Conservation (phyloP, 1,140 invertebrate species). For the Drosophila insularis region DNA sequence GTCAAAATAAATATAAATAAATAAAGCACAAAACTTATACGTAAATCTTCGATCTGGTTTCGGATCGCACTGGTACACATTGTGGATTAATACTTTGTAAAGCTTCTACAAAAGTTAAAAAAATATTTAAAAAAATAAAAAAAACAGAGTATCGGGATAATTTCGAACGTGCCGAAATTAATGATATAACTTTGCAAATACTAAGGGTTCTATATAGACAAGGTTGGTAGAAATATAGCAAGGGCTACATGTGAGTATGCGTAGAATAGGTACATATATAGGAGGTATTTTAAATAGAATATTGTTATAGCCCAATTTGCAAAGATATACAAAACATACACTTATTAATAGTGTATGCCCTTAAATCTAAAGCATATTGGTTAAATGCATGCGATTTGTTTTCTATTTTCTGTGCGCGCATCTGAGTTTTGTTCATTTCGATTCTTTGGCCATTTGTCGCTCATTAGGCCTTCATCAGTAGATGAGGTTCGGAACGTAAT, state of each 20-base stretch:
- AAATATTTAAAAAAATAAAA: background rate
- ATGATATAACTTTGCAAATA: background rate
- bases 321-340: conserved; percentile 10
- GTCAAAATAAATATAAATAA: conserved; percentile 25
- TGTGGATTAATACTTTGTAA: conserved; percentile 63
- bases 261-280: no score
- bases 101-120: conserved; percentile 41
- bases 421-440: conserved; percentile 19
- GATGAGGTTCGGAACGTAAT: conserved; percentile 79
- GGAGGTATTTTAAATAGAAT: no score
- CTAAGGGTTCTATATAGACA: background rate
- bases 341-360: conserved; percentile 26
- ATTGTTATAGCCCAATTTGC: background rate
- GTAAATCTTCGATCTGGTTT: conserved; percentile 46
- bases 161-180: background rate
- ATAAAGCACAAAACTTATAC: conserved; percentile 50
- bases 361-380: conserved; percentile 36
- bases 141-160: background rate
- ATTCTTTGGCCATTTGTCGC: background rate
- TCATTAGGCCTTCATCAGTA: conserved; percentile 72
- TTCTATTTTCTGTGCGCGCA: conserved; percentile 46
- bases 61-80: conserved; percentile 31
- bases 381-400: conserved; percentile 66
- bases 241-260: background rate
- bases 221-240: background rate